Conservation (phyloP, 2,888 invertebrate genomes). For the Leucoma salicis region DNA sequence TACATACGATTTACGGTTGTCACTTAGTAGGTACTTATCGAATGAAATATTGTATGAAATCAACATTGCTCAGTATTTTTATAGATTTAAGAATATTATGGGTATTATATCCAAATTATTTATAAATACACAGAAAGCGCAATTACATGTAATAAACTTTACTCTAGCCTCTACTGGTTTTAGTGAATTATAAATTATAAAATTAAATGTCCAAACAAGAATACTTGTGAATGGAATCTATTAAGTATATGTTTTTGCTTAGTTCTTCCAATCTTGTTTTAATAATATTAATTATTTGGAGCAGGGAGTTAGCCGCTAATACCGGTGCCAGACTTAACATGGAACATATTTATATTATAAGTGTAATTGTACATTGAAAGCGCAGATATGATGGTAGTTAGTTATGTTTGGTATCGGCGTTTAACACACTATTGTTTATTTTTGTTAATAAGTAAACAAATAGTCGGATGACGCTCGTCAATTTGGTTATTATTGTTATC, state of each 20-base stretch:
- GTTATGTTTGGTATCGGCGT: constrained; percentile 35
- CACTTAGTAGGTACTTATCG: constrained; percentile 42
- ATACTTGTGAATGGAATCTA: constrained; percentile 31
- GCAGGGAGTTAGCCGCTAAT: constrained; percentile 52
- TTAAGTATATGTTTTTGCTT: constrained; percentile 37
- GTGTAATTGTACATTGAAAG: constrained; percentile 45
- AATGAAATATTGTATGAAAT: constrained; percentile 65
- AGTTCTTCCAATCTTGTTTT: constrained; percentile 60
- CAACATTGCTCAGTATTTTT: constrained; percentile 80
- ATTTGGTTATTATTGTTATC: constrained; percentile 73
- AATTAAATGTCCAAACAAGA: constrained; percentile 29
- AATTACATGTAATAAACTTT: constrained; percentile 54
- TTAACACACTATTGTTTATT: constrained; percentile 42
- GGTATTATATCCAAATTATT: constrained; percentile 68
- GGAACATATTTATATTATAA: constrained; percentile 43
- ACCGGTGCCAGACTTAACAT: constrained; percentile 56
- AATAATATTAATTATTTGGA: constrained; percentile 43
- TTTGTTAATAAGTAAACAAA: constrained; percentile 51
- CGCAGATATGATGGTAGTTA: constrained; percentile 30
- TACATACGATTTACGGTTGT: constrained; percentile 45
- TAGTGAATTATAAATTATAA: constrained; percentile 51
- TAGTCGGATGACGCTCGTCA: constrained; percentile 52
- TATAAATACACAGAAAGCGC: constrained; percentile 58
- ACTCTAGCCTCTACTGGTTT: constrained; percentile 51
- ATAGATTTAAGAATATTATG: constrained; percentile 72